A percentile compares a stretch with the other conserved stretches of the same genome.
These are phyloP conservation scores for Mustela erminea DNA, from an alignment of 2,797 vertebrate species.

Conservation along the genomic window DNA sequence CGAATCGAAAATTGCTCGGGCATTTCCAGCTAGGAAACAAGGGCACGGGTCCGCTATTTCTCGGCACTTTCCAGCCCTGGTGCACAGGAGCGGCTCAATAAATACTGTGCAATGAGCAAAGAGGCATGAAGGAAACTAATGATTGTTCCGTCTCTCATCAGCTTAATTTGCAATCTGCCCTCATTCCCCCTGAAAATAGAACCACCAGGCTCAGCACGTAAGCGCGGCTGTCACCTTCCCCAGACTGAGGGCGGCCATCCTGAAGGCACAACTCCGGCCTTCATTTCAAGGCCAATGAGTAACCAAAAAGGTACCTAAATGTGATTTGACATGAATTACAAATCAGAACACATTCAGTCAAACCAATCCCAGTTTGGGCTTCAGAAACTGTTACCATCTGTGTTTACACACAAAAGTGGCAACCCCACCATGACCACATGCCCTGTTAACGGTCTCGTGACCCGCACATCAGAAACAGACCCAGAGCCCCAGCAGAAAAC, in stretches of 20 bases:
- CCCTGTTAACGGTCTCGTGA: neutral
- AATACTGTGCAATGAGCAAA: neutral
- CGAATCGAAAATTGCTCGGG: neutral
- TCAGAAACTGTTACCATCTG: neutral
- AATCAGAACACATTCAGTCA: neutral
- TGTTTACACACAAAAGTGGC: neutral
- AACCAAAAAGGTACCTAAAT: neutral
- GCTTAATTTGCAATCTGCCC: neutral
- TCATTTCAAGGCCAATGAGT: neutral
- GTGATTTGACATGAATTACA: neutral
- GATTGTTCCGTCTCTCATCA: neutral
- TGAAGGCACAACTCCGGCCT: fast-evolving
- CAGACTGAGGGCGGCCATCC: neutral
- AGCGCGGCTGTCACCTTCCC: fast-evolving
- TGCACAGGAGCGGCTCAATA: neutral
- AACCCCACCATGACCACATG: neutral
- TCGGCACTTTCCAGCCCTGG: neutral
- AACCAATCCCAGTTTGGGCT: neutral
- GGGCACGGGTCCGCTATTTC: neutral
- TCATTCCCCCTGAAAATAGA: neutral
- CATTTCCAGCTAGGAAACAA: neutral
- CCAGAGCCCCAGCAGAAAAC: neutral
- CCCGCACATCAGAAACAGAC: fast-evolving
- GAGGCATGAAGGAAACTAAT: neutral
- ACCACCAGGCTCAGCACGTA: no score